Base-by-base conservation (phyloP, 1,140 invertebrate species). In the Parasteatoda tepidariorum region DNA sequence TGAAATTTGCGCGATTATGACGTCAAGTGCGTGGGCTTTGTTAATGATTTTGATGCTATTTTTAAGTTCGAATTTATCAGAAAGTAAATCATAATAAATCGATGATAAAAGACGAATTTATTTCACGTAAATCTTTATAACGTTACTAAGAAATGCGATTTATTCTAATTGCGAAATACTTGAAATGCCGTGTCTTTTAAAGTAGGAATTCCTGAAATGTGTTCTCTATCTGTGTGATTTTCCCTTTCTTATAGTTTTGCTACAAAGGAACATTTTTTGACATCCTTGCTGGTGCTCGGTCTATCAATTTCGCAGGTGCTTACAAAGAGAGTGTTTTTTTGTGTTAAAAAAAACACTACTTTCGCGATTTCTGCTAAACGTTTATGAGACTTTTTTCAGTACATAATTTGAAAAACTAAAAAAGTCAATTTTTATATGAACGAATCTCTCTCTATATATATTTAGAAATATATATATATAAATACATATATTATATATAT, bases 341-440 rank as follows among this genome's bases (percentile, higher is more conserved):
- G 18, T 3, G 18, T 41, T 41, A 41, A 41, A 48, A 18, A 54
- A 62, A 57, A 76, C 57, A 48, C 31, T 55, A 30, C 33, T 48
- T 66, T 41, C 64, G 76, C 76, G 76, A 82, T 71, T 82, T 82
- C 78, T 79, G 78, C 78, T 82, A 82, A 82, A 70, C 66, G 67
- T 82, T 82, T 82, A 70, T 54, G 78, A 79, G 76, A 82, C 78
- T 82, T 82, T 82, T 67, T 82, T 82, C 78, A 62, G 38, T 82
- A 61, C 54, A 61, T 70, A 71, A 82, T 70, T n/a, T 82, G 54
- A 82, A 34, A 59, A 82, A 82, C 76, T 79, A 82, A 82, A 82
- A 82, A 82, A 82, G 78, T 82, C 78, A 82, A 82, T 82, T 82
- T 82, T 82, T 82, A 82, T 82, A 82, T 82, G 78, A 82, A 82